Base-by-base conservation (phyloP, 2,113 vertebrate genomes). In the Trinectes maculatus region DNA sequence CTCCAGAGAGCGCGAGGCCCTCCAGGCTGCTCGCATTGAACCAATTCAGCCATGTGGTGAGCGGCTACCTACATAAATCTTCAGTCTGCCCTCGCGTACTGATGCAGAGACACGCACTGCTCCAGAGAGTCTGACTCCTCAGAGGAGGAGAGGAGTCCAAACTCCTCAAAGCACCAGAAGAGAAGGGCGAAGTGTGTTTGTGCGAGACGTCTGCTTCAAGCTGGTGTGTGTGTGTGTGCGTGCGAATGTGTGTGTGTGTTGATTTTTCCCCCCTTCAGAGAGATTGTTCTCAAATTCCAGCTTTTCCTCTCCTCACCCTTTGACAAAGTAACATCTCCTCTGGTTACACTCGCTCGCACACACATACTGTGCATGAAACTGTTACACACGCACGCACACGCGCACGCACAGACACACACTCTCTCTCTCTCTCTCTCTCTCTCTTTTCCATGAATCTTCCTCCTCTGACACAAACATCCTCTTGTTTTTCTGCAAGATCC, bases 201-300 rank as follows among this genome's bases (percentile, higher is more conserved):
- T 61, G 43, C 47, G 46, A 71, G 54, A 60, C 3, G 61, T 81
- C 71, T 36, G 48, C 64, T 66, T 62, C 48, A 46, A 59, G 42
- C 53, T 77, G 43, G 24, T 47, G 19, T 65, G 26, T 71, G 40
- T 67, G n/a, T n/a, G n/a, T n/a, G n/a, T n/a, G n/a, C n/a, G n/a
- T n/a, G n/a, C n/a, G n/a, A n/a, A n/a, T n/a, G n/a, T n/a, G n/a
- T 52, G 8, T 26, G 55, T 1, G 15, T 58, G 24, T 44, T 19
- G 26, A 29, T 48, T 3, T 21, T 13, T 19, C 44, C 47, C 21
- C 57, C 21, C 42, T 58, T 65, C 39, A 21, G 40, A 34, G 53
- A 28, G 47, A 54, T 76, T 71, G 74, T 63, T 75, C 80, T 85
- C 73, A 39, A 40, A 80, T 89, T 86, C 70, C 86, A 85, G 54